Conservation (phyloP, 2,797 vertebrate genomes). For the Petrocephalus sullivani region DNA sequence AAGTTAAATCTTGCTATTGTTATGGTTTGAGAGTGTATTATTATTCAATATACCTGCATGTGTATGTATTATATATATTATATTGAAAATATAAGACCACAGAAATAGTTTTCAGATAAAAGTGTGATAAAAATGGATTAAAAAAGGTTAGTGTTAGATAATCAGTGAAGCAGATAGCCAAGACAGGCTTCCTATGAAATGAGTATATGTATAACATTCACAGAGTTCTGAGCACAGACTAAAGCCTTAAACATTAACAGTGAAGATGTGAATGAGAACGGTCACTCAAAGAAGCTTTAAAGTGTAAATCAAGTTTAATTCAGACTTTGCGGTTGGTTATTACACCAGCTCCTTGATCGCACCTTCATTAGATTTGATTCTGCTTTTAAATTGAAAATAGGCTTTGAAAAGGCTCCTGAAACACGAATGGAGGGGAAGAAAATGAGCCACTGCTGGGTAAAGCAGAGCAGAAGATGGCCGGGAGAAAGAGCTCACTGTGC, state of each 20-base stretch:
- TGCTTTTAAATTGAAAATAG: slow-evolving; percentile 1
- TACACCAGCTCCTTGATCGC: not conserved
- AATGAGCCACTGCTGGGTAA: not conserved
- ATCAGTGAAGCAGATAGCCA: not conserved
- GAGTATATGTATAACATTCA: not conserved
- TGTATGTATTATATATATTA: not conserved
- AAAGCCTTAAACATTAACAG: not conserved
- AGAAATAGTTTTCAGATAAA: not conserved
- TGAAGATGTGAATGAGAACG: not conserved
- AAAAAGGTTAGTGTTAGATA: not conserved
- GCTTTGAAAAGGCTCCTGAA: not conserved
- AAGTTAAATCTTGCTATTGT: not conserved
- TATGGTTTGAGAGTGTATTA: not conserved
- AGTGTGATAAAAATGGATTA: not conserved
- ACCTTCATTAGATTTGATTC: not conserved
- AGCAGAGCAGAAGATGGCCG: not conserved
- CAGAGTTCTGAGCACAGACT: not conserved
- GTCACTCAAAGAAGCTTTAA: not conserved
- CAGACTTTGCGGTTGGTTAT: not conserved
- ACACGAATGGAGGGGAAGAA: not conserved
- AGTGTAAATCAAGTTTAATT: not conserved
- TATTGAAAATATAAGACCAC: not conserved
- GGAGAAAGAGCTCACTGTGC: not conserved
- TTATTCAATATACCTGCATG: not conserved
- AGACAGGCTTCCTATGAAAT: not conserved